Evolutionary conservation across 2,113 vertebrate species (phyloP).

Genomic region (Galemys pyrenaicus): DNA sequence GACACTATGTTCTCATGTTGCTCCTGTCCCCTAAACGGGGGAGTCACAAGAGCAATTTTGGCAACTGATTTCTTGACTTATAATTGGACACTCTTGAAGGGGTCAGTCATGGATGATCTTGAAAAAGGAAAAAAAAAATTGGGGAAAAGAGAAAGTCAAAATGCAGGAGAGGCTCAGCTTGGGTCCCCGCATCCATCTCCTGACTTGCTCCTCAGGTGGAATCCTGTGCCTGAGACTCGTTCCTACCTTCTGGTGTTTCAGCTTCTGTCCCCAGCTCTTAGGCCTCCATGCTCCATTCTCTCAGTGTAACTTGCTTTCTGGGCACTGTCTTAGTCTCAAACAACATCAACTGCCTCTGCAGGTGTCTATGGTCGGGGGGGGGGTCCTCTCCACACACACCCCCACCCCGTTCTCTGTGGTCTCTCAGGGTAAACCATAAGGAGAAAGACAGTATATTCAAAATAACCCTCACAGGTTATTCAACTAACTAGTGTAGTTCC

Average conservation of each 20-base stretch:
- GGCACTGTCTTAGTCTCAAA: background rate
- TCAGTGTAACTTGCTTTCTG: background rate
- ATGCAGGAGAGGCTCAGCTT: background rate
- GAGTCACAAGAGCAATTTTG: background rate
- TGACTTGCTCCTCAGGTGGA: background rate
- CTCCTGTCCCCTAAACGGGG: background rate
- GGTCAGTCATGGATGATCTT: background rate
- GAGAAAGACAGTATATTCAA: no score
- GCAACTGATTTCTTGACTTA: background rate
- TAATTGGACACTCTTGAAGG: background rate
- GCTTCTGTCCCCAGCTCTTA: background rate
- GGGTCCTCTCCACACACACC: no score
- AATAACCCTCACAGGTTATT: background rate
- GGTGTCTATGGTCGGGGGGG: background rate
- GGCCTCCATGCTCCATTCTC: background rate
- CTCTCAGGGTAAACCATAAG: background rate
- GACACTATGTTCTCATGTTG: background rate
- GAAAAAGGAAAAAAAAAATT: background rate
- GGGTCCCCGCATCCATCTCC: background rate
- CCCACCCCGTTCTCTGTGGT: background rate
- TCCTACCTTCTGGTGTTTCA: background rate
- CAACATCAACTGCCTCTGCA: background rate
- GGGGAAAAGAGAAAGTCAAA: background rate
- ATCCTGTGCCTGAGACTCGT: background rate
- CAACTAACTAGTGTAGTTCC: background rate